Percentiles rank a stretch among this genome's conserved stretches.
Conservation (phyloP, 1,140 invertebrate genomes). For the Drosophila ogumai region DNA sequence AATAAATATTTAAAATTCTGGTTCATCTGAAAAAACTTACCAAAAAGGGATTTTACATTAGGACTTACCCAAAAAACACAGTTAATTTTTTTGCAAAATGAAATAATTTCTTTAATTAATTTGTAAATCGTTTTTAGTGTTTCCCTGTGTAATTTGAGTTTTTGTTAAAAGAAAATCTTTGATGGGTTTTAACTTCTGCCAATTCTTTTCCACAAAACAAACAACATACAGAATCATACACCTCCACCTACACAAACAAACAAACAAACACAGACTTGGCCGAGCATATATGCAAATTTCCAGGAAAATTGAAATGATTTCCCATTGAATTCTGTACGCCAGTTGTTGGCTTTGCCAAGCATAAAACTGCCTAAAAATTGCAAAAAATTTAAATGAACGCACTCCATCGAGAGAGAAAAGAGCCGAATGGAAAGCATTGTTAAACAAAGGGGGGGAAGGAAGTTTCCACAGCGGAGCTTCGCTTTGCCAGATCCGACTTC, state of each 20-base stretch:
- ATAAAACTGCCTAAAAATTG: slow-evolving; percentile 79
- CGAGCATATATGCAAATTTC: slow-evolving; percentile 57
- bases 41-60: background rate
- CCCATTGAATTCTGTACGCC: slow-evolving; percentile 59
- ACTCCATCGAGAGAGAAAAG: slow-evolving; percentile 33
- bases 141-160: slow-evolving; percentile 10
- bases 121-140: background rate
- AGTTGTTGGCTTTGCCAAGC: slow-evolving; percentile 69
- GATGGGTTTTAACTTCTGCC: slow-evolving; percentile 40
- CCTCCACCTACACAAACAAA: background rate
- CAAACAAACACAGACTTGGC: slow-evolving; percentile 10
- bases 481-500: slow-evolving; percentile 20
- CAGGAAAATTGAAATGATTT: slow-evolving; percentile 76
- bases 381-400: slow-evolving; percentile 79
- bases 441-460: slow-evolving; percentile 47
- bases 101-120: background rate
- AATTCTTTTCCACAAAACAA: slow-evolving; percentile 48
- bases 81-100: background rate
- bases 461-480: slow-evolving; percentile 25
- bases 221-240: slow-evolving; percentile 3
- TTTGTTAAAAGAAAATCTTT: slow-evolving; percentile 53
- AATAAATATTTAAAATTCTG: background rate
- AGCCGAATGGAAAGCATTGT: slow-evolving; percentile 38
- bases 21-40: background rate
- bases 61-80: background rate